A percentile compares a stretch with the other conserved stretches of the same genome.
Conservation (phyloP, 2,113 vertebrate species). For the Polyodon spathula region DNA sequence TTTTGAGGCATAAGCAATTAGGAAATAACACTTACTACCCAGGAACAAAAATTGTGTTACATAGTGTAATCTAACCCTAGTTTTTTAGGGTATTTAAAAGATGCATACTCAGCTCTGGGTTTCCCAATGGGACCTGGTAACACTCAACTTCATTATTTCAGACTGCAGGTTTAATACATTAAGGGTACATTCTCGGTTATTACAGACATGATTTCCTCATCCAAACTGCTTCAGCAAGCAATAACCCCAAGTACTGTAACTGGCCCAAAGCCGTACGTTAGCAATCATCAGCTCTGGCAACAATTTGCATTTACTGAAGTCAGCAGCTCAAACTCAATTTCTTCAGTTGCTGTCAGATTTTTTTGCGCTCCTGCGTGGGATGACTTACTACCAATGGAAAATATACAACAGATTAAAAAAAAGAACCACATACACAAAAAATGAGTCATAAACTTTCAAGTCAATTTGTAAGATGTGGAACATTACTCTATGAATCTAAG, state of each 20-base stretch:
- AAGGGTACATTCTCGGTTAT: background rate
- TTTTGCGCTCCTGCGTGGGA: background rate
- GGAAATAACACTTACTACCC: too few relatives aligned
- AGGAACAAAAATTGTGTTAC: too few relatives aligned
- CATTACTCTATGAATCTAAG: constrained; percentile 31
- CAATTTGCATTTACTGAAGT: constrained; percentile 1
- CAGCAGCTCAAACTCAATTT: constrained; percentile 2
- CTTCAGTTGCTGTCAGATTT: too few relatives aligned
- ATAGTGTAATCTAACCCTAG: background rate
- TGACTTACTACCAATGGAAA: background rate
- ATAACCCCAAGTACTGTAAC: background rate
- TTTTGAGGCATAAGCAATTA: too few relatives aligned
- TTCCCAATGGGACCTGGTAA: too few relatives aligned
- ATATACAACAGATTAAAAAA: background rate
- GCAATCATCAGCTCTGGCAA: background rate
- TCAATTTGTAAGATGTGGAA: constrained; percentile 37
- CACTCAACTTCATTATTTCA: too few relatives aligned
- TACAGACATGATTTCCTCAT: background rate
- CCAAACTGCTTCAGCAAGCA: constrained; percentile 2
- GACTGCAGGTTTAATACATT: too few relatives aligned
- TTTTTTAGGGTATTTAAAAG: background rate
- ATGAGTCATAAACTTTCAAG: constrained; percentile 37
- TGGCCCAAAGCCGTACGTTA: background rate
- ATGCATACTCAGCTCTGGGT: too few relatives aligned
- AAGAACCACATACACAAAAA: background rate